Evolutionary conservation across 2,797 vertebrate species (phyloP).

Genomic region (Liasis olivaceus): DNA sequence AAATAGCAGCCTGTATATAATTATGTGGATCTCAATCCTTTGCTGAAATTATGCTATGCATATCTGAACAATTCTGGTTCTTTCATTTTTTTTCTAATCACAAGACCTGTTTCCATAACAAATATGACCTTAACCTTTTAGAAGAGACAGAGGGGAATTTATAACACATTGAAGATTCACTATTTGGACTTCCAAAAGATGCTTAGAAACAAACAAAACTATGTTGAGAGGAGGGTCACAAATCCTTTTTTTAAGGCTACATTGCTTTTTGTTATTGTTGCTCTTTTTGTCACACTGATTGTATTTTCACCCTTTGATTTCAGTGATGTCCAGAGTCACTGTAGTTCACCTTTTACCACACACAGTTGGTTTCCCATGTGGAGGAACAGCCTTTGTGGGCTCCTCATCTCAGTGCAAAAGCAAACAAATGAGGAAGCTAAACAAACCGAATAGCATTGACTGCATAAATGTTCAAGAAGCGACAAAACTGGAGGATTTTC

Average conservation of each 20-base stretch:
- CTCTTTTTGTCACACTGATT: background rate
- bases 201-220: background rate
- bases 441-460: conserved; percentile 54
- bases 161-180: background rate
- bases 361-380: conserved; percentile 14
- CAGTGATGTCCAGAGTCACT: background rate
- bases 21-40: background rate
- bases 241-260: background rate
- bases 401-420: conserved; percentile 50
- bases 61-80: background rate
- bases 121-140: background rate
- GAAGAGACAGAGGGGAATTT: background rate
- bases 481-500: conserved; percentile 17
- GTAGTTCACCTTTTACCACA: conserved; percentile 24
- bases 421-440: conserved; percentile 58
- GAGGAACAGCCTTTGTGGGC: conserved; percentile 2
- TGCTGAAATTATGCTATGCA: background rate
- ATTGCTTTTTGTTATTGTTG: background rate
- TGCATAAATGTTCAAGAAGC: conserved; percentile 43
- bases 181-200: background rate
- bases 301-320: conserved; percentile 10
- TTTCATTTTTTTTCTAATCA: background rate
- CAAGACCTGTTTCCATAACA: background rate
- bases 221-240: background rate
- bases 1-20: background rate